These are phyloP conservation scores for Cirrhinus molitorella DNA, from an alignment of 2,797 vertebrate species.

Conservation along the genomic window DNA sequence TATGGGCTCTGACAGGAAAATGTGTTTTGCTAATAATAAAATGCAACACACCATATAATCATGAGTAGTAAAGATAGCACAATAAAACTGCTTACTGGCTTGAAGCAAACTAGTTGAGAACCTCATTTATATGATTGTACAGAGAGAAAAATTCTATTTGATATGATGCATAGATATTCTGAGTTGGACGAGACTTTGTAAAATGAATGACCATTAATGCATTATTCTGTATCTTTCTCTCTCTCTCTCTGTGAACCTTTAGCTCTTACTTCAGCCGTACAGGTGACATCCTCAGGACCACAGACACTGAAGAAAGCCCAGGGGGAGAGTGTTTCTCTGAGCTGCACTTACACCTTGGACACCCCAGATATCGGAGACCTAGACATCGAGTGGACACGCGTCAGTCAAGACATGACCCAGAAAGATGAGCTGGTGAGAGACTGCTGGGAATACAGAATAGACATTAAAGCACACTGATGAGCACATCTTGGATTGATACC, in stretches of 20 bases:
- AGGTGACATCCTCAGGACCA: conserved; percentile 82
- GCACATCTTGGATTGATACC: background rate
- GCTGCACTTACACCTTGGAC: conserved; percentile 82
- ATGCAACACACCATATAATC: background rate
- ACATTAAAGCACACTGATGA: background rate
- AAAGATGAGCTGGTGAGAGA: conserved; percentile 85
- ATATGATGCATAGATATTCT: background rate
- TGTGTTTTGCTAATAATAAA: background rate
- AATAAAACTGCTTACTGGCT: background rate
- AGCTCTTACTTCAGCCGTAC: conserved; percentile 74
- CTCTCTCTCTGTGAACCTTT: conserved; percentile 33
- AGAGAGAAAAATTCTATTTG: background rate
- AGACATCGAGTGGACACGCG: conserved; percentile 90
- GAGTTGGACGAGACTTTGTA: background rate
- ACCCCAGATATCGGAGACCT: conserved; percentile 82
- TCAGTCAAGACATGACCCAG: conserved; percentile 84
- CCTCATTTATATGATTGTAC: background rate
- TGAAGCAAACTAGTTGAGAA: background rate
- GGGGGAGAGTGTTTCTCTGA: conserved; percentile 78
- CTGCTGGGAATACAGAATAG: background rate
- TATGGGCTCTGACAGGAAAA: background rate
- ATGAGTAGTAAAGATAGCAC: background rate
- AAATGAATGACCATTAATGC: background rate
- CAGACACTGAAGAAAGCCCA: conserved; percentile 83
- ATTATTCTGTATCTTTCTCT: background rate